Conservation (phyloP, 2,797 vertebrate genomes). For the Eulemur rubriventer region DNA sequence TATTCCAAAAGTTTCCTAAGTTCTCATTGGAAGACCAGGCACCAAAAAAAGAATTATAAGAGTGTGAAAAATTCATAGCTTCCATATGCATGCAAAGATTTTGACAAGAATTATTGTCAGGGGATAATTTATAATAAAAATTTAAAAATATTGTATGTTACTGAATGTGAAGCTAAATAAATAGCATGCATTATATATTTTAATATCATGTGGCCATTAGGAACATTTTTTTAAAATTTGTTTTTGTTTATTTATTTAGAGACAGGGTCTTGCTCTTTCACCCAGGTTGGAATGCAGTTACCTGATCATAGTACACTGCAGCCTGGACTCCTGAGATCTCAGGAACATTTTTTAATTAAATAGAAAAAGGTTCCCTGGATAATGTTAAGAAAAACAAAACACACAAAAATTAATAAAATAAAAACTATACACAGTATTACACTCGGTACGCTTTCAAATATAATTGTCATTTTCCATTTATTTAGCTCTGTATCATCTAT, state of each 20-base stretch:
- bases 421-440: neutral
- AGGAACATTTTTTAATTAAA: slow-evolving; percentile 19
- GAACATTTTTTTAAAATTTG: neutral
- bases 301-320: neutral
- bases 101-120: neutral
- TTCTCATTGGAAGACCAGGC: neutral
- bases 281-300: neutral
- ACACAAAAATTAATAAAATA: neutral
- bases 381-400: neutral
- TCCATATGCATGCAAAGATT: neutral
- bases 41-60: neutral
- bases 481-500: neutral
- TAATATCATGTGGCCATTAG: neutral
- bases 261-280: neutral
- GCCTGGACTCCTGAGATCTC: neutral
- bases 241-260: neutral
- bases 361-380: neutral
- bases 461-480: neutral
- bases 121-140: slow-evolving; percentile 1
- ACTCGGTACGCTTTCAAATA: neutral
- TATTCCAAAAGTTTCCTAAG: neutral
- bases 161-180: slow-evolving; percentile 29
- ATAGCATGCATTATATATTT: neutral
- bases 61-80: neutral
- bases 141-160: neutral